Percentiles rank a stretch among this genome's conserved stretches.
phyloP scores from a whole-genome alignment of 2,113 vertebrate genomes.

The Danionella cerebrum region DNA sequence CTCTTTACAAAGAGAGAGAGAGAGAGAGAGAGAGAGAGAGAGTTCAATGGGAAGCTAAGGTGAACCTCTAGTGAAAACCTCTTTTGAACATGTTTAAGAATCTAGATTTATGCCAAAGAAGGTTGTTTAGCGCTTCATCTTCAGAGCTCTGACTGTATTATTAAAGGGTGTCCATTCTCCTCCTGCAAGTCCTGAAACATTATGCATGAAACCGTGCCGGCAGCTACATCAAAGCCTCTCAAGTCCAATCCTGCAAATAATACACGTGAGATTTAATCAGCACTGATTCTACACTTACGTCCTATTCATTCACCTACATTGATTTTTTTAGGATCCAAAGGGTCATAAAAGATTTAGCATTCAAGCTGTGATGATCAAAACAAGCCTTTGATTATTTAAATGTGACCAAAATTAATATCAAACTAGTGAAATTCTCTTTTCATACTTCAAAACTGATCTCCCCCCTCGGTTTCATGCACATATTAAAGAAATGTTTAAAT shows the following conservation, averaged over 20 bases:
- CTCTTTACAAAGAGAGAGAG: too few relatives aligned
- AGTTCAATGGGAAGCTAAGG: too few relatives aligned
- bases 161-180: not conserved
- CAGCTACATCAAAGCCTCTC: not conserved
- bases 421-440: not conserved
- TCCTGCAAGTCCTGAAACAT: not conserved
- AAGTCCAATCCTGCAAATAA: not conserved
- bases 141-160: not conserved
- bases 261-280: not conserved
- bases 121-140: not conserved
- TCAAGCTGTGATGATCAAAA: not conserved
- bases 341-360: not conserved
- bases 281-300: too few relatives aligned
- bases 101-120: not conserved
- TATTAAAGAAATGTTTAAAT: too few relatives aligned
- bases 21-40: too few relatives aligned
- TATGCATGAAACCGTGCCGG: not conserved
- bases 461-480: too few relatives aligned
- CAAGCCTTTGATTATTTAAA: not conserved
- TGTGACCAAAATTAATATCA: not conserved
- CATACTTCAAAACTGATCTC: too few relatives aligned
- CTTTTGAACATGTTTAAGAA: too few relatives aligned
- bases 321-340: not conserved
- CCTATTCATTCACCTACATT: not conserved
- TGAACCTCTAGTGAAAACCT: too few relatives aligned